phyloP scores from a whole-genome alignment of 2,888 invertebrate species.

The Adineta ricciae region DNA sequence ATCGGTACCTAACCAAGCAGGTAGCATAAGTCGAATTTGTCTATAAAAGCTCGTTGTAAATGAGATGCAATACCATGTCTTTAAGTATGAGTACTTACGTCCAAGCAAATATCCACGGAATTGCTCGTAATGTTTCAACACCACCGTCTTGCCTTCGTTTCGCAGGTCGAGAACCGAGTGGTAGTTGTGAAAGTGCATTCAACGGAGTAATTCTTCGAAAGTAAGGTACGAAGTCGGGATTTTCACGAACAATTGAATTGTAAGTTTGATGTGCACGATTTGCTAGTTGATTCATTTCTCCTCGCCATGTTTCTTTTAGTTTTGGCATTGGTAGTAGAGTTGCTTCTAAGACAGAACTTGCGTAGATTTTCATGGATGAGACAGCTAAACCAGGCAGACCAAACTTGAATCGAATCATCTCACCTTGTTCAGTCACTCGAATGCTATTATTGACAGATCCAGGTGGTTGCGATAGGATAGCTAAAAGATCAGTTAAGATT shows the following conservation, averaged over 20 bases:
- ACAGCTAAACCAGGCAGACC: neutral
- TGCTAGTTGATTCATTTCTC: constrained; percentile 8
- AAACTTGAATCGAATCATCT: constrained; percentile 21
- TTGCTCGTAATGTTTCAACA: constrained; percentile 8
- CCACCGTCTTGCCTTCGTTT: constrained; percentile 8
- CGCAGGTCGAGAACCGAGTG: constrained; percentile 15
- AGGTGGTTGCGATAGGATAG: constrained; percentile 13
- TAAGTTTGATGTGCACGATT: neutral
- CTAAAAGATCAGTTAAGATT: neutral
- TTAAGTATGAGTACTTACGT: neutral
- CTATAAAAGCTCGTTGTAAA: neutral
- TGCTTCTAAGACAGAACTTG: neutral
- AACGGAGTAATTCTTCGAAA: constrained; percentile 8
- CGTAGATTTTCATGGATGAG: constrained; percentile 7
- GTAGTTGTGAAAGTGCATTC: neutral
- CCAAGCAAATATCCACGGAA: constrained; percentile 17
- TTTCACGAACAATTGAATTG: neutral
- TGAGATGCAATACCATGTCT: too few relatives aligned
- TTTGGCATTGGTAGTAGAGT: neutral
- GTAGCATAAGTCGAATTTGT: constrained; percentile 15
- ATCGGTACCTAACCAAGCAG: neutral
- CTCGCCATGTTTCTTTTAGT: neutral
- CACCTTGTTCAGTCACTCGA: constrained; percentile 20
- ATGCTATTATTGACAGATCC: constrained; percentile 7
- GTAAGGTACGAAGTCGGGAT: neutral